These are phyloP conservation scores for Toxostoma redivivum DNA, from an alignment of 2,113 vertebrate species.

Conservation along the genomic window DNA sequence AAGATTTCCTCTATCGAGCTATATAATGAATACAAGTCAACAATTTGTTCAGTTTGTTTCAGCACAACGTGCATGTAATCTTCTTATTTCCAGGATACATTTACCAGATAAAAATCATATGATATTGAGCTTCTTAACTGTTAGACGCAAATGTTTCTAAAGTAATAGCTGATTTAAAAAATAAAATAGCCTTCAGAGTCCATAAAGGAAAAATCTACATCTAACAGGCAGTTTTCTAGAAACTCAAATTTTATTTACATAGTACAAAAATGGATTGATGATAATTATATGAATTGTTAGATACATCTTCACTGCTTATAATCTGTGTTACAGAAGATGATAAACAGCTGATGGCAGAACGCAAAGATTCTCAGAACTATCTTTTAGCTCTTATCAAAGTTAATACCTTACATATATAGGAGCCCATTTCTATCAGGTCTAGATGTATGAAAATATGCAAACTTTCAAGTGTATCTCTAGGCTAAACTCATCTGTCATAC, in stretches of 20 bases:
- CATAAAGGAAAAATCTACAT: neutral
- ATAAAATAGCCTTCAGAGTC: neutral
- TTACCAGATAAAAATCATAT: neutral
- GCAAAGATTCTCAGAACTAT: neutral
- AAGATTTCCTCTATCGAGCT: neutral
- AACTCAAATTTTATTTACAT: neutral
- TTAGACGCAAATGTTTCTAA: neutral
- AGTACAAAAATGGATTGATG: neutral
- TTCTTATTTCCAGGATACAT: neutral
- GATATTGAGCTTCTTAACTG: neutral
- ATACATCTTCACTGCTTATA: neutral
- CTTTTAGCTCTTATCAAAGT: neutral
- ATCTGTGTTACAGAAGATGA: rapidly evolving
- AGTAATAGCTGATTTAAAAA: neutral
- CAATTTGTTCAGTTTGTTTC: neutral
- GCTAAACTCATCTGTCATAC: neutral
- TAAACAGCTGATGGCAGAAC: neutral
- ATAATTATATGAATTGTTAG: neutral
- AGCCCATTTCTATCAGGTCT: neutral
- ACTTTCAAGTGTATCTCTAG: neutral
- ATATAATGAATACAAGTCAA: neutral
- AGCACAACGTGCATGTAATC: neutral
- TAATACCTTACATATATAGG: neutral
- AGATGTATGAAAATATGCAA: neutral
- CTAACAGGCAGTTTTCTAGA: neutral